Conservation (phyloP, 92 coral and sea anemone genomes). For the Phenganax stokvisi region DNA sequence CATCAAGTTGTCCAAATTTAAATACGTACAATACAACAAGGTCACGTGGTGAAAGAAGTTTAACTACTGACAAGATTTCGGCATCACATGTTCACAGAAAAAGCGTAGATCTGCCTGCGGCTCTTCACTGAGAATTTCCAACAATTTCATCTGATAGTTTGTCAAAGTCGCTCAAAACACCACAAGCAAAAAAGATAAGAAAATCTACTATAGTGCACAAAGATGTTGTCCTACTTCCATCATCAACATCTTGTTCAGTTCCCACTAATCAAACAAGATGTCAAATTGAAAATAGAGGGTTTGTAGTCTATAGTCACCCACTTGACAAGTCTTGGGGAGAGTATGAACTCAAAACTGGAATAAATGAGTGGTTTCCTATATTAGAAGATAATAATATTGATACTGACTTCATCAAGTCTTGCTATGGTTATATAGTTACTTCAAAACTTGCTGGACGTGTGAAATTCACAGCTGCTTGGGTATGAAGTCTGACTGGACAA, state of each 20-base stretch:
- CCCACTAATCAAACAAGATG: conserved; percentile 55
- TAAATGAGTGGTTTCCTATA: conserved; percentile 46
- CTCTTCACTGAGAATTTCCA: conserved; percentile 50
- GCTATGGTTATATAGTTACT: conserved; percentile 53
- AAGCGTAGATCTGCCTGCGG: conserved; percentile 38
- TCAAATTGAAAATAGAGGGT: conserved; percentile 44
- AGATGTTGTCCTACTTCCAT: conserved; percentile 51
- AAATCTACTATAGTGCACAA: conserved; percentile 33
- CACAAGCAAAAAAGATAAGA: conserved; percentile 41
- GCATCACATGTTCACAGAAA: conserved; percentile 2
- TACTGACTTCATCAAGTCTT: conserved; percentile 32
- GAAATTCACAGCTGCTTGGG: conserved; percentile 46
- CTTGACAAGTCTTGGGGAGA: conserved; percentile 46
- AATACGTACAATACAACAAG: neutral
- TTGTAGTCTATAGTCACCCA: conserved; percentile 46
- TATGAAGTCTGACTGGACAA: conserved; percentile 53
- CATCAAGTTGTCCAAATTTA: conserved; percentile 15
- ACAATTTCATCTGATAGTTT: conserved; percentile 38
- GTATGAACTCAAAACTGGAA: conserved; percentile 40
- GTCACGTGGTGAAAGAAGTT: neutral
- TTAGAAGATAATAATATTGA: conserved; percentile 37
- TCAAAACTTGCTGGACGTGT: conserved; percentile 51
- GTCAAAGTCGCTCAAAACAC: conserved; percentile 43
- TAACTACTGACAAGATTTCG: neutral
- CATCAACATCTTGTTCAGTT: conserved; percentile 45